Conservation (phyloP, 2,888 invertebrate genomes). For the Agrypnus murinus region DNA sequence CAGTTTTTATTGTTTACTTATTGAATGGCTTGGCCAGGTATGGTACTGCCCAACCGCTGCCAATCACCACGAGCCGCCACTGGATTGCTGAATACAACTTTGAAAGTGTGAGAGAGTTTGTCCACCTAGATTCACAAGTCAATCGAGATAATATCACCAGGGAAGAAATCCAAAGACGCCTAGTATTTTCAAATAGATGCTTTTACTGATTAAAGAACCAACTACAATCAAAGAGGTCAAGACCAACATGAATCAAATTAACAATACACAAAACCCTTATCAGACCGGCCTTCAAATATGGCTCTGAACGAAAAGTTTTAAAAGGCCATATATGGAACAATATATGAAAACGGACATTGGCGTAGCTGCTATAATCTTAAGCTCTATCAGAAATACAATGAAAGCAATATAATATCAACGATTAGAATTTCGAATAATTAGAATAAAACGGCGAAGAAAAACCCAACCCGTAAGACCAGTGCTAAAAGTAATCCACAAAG, state of each 20-base stretch:
- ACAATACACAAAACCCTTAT: not conserved
- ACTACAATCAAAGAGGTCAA: not conserved
- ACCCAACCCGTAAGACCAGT: no score
- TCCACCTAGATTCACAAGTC: conserved; percentile 6
- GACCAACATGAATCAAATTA: not conserved
- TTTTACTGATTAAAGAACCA: conserved; percentile 1
- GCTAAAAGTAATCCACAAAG: no score
- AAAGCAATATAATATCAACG: no score
- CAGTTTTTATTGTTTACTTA: no score
- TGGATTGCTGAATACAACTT: no score
- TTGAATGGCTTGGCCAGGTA: no score
- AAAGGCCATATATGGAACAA: conserved; percentile 7
- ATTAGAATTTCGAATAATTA: no score
- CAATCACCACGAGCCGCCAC: no score
- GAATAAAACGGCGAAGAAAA: no score
- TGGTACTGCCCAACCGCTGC: no score
- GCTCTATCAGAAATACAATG: no score
- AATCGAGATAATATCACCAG: conserved; percentile 8
- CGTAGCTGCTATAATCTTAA: conserved; percentile 2
- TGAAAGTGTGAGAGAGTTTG: conserved; percentile 4
- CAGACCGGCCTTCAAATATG: conserved; percentile 5
- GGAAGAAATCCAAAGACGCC: conserved; percentile 3
- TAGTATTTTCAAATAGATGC: not conserved
- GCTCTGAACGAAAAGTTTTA: not conserved
- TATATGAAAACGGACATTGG: conserved; percentile 1